Base-by-base conservation (phyloP, 2,888 invertebrate species). In the Scaeva pyrastri region DNA sequence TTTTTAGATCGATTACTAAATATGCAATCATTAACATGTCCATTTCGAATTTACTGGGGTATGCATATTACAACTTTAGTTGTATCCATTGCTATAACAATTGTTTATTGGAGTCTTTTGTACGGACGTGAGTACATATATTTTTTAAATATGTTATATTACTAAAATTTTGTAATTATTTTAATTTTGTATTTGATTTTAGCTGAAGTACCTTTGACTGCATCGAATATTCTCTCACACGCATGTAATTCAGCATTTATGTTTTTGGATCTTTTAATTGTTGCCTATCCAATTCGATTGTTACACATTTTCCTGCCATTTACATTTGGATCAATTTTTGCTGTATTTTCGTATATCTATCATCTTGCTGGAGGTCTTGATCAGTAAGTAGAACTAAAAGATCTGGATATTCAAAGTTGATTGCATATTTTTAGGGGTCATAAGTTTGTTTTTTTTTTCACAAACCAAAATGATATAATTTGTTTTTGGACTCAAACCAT, bases 171-270 rank as follows among this genome's bases (percentile, higher is more conserved):
- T 8, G 5, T 26, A 6, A 14, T 7, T 0, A n/a, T 23, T 5
- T 26, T 45, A 26, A 26, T 26, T 12, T 45, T 64, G 6, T 5
- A 6, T n/a, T 14, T 58, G 12, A 72, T 90, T 90, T 10, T 91
- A 95, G 95, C 93, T 88, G 93, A 93, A 55, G 94, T 95, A 89
- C 92, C 92, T 26, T 89, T 96, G 12, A 95, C 95, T 90, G 93
- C 94, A 0, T 93, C 96, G 52, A 97, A 96, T 91, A 91, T 96
- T 19, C 93, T 96, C 70, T 94, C 96, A 0, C 97, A 97, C 91
- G 95, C 95, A 12, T 94, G 95, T 87, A 97, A 97, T 93, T 96
- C 96, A 0, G 89, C 96, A 11, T 92, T 96, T 86, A 96, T 97
- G 95, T 90, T 96, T 48, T 86, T 95, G 5, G 97, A 97, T 92